Base-by-base conservation (phyloP, 1,140 invertebrate genomes). In the Saccostrea echinata region DNA sequence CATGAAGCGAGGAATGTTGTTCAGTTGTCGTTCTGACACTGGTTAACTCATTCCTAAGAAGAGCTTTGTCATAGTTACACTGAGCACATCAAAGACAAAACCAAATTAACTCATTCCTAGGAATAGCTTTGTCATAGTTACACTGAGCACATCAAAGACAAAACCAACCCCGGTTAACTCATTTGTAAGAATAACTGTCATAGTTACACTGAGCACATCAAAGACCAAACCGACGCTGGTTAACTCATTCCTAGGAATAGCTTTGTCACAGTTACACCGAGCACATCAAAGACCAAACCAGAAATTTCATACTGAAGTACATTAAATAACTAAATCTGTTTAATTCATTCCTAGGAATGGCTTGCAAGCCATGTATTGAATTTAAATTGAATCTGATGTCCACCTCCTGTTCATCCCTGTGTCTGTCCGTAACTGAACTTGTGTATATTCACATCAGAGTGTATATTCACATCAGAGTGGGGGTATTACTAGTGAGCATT, bases 231-330 rank as follows among this genome's bases (percentile, higher is more conserved):
- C n/a, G n/a, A n/a, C n/a, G n/a, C n/a, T n/a, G n/a, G n/a, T 80
- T 83, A 86, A 68, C 89, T 88, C 71, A 61, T 86, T 83, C 80
- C 86, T 35, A 88, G 68, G 88, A 88, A 86, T 88, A 52, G 64
- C 81, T 53, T 89, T 91, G 93, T 94, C 93, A 94, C 94, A 94
- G 93, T 94, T 94, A 94, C 93, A 90, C 93, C 93, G 93, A 94
- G 35, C 68, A 76, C 68, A 76, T 43, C 43, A 43, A 43, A 43
- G 43, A 43, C 43, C 43, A 43, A 43, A 43, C 9, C 43, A 43
- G 35, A 3, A 6, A 43, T 43, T 6, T 43, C 4, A 0, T 43
- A 43, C 43, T 43, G 0, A 43, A 43, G 43, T 43, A 43, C 43
- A 43, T 4, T 43, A 43, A 43, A 43, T 9, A 43, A 43, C n/a